These are phyloP conservation scores for Lissonota sp. DNA, from an alignment of 2,888 invertebrate genomes.

Conservation along the genomic window DNA sequence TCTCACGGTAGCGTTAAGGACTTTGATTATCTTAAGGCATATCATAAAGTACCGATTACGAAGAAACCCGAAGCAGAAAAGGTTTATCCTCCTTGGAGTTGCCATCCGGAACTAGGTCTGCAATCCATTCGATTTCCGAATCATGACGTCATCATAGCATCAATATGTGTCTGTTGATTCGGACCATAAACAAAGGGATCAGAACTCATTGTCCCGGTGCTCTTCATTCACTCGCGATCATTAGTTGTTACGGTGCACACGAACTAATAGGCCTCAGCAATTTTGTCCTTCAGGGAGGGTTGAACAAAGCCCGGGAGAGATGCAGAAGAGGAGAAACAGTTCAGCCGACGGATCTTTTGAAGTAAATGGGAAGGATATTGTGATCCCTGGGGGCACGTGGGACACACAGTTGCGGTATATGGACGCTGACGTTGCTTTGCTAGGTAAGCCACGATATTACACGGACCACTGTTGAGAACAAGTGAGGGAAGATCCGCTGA, in stretches of 20 bases:
- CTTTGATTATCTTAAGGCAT: constrained; percentile 73
- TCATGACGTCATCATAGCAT: no score
- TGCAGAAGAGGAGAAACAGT: background rate
- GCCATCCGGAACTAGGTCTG: no score
- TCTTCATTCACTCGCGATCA: background rate
- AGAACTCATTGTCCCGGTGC: background rate
- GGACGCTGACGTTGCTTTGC: constrained; percentile 57
- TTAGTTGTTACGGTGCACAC: background rate
- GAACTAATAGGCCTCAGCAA: background rate
- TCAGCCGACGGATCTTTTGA: constrained; percentile 24
- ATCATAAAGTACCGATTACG: background rate
- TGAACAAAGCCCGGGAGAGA: background rate
- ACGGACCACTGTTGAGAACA: constrained; percentile 57
- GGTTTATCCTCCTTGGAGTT: no score
- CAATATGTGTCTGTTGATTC: no score
- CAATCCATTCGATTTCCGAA: no score
- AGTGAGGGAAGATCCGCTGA: constrained; percentile 45
- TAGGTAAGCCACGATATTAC: constrained; percentile 72
- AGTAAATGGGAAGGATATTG: constrained; percentile 71
- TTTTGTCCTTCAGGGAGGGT: background rate
- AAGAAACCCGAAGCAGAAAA: background rate
- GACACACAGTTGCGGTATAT: constrained; percentile 34
- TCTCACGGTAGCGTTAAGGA: constrained; percentile 66
- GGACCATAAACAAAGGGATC: no score
- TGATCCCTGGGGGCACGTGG: constrained; percentile 68